phyloP scores from a whole-genome alignment of 2,888 invertebrate species.

The Tanypteryx hageni region DNA sequence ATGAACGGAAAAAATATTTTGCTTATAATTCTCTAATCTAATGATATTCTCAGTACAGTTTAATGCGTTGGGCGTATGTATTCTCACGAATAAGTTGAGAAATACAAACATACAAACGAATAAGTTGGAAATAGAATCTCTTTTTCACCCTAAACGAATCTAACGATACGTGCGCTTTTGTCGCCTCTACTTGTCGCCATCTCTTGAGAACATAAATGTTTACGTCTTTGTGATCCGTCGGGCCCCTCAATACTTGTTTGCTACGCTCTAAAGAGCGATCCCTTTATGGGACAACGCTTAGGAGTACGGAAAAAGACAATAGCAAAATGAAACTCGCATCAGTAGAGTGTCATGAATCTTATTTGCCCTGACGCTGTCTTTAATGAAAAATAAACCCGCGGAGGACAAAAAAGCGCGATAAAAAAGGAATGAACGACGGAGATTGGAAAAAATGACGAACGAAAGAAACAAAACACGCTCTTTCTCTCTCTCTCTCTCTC shows the following conservation, averaged over 20 bases:
- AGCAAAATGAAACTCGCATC: neutral
- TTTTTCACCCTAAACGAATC: neutral
- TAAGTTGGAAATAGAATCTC: neutral
- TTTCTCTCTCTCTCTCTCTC: neutral
- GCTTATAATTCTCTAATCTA: too few species aligned
- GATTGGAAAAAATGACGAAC: neutral
- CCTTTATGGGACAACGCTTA: neutral
- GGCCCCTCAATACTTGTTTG: neutral
- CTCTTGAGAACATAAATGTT: neutral
- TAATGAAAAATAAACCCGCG: conserved; percentile 3
- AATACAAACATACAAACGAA: too few species aligned
- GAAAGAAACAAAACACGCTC: neutral
- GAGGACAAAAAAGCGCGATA: neutral
- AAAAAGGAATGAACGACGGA: neutral
- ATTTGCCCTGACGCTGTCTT: neutral
- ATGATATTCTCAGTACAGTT: too few species aligned
- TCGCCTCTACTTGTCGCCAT: too few species aligned
- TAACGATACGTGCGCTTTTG: neutral
- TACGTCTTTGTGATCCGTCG: neutral
- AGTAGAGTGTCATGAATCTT: neutral
- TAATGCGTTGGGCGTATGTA: too few species aligned
- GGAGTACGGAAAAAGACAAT: neutral
- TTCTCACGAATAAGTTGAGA: too few species aligned
- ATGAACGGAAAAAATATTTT: too few species aligned
- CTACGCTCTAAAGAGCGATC: neutral